phyloP scores from a whole-genome alignment of 2,113 vertebrate species.

The Sinocyclocheilus anophthalmus region DNA sequence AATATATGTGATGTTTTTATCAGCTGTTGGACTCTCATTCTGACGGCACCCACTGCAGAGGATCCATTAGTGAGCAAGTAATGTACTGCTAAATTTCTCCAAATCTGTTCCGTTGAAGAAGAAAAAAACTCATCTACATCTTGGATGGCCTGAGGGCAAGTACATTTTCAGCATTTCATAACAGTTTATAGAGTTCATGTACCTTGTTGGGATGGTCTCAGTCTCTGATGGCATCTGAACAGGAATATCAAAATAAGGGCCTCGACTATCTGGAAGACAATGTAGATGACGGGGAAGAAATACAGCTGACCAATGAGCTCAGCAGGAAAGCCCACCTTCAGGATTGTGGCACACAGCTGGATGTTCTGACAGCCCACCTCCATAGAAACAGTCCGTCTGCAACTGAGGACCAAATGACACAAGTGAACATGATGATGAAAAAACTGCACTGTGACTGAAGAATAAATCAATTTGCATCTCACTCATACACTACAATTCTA shows the following conservation, averaged over 20 bases:
- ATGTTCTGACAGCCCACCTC: conserved; percentile 84
- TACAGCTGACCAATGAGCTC: conserved; percentile 74
- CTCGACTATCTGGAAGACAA: conserved; percentile 75
- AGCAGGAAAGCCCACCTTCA: conserved; percentile 75
- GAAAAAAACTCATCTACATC: too few relatives aligned
- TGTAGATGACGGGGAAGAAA: conserved; percentile 79
- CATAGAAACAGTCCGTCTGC: conserved; percentile 75
- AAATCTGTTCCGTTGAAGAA: too few relatives aligned
- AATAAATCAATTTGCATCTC: not conserved
- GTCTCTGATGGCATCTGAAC: conserved; percentile 69
- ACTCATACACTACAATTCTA: not conserved
- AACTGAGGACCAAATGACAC: conserved; percentile 61
- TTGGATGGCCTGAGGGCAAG: too few relatives aligned
- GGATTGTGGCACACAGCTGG: conserved; percentile 75
- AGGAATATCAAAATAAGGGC: conserved; percentile 68
- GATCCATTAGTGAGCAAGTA: too few relatives aligned
- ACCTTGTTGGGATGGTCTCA: conserved; percentile 59
- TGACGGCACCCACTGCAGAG: too few relatives aligned
- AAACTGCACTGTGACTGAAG: not conserved
- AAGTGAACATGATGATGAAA: not conserved
- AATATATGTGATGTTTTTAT: too few relatives aligned
- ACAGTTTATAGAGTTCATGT: not conserved
- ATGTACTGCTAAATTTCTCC: too few relatives aligned
- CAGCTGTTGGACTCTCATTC: too few relatives aligned
- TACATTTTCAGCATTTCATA: too few relatives aligned